Conservation (phyloP, 2,888 invertebrate species). For the Halictus ligatus region DNA sequence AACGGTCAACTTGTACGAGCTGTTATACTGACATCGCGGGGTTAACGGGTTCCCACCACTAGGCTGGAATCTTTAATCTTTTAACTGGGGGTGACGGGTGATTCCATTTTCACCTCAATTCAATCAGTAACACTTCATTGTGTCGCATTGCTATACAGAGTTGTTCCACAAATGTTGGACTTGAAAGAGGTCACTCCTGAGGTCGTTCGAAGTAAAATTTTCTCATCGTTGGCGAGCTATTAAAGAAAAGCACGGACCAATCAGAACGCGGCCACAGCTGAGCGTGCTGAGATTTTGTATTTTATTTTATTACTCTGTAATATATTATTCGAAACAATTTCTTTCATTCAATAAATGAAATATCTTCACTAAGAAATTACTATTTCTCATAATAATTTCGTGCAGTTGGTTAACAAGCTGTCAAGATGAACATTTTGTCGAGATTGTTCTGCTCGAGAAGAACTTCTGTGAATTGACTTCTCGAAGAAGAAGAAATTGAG, state of each 20-base stretch:
- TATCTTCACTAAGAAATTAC: neutral
- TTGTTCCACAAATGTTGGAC: no score
- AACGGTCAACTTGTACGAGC: neutral
- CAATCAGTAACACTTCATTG: no score
- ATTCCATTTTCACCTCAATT: no score
- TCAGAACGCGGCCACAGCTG: no score
- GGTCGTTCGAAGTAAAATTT: no score
- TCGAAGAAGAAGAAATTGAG: neutral
- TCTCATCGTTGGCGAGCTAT: no score
- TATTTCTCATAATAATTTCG: neutral
- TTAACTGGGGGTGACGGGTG: no score
- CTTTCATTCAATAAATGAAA: neutral
- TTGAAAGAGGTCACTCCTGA: no score
- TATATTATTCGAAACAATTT: neutral
- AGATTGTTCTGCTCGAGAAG: neutral
- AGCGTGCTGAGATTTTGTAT: neutral
- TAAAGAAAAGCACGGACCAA: no score
- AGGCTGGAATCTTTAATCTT: neutral
- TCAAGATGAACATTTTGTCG: neutral
- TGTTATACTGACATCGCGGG: neutral
- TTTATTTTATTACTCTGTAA: neutral
- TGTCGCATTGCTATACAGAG: no score
- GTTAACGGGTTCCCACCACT: neutral
- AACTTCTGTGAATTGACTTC: neutral
- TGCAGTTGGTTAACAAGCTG: neutral